Conservation (phyloP, 2,797 vertebrate species). For the Lemur catta region DNA sequence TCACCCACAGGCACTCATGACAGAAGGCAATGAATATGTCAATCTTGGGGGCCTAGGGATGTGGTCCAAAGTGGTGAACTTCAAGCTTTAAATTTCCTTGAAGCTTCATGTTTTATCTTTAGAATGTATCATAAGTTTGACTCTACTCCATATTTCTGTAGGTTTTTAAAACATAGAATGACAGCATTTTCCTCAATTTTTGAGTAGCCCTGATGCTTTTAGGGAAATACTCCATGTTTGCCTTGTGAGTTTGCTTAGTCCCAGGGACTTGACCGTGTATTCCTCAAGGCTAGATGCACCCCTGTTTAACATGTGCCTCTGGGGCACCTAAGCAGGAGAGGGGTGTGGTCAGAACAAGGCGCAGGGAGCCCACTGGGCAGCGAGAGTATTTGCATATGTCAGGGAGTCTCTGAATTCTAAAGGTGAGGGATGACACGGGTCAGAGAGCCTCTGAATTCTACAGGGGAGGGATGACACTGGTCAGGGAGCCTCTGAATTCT, state of each 20-base stretch:
- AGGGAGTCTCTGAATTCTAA: too few relatives aligned
- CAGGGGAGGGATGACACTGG: not conserved
- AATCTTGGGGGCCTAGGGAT: not conserved
- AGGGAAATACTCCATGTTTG: not conserved
- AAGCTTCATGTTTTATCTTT: not conserved
- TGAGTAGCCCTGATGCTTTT: not conserved
- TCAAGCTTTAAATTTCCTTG: not conserved
- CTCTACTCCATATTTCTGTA: not conserved
- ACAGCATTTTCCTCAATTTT: not conserved
- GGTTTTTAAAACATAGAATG: not conserved
- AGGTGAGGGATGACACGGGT: fast-evolving
- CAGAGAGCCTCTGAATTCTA: not conserved
- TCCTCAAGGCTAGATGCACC: not conserved
- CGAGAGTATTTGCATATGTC: not conserved
- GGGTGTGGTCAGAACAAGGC: not conserved
- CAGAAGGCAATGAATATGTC: not conserved
- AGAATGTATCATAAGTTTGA: not conserved
- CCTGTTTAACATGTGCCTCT: not conserved
- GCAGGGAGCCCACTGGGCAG: not conserved
- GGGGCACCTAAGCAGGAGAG: not conserved
- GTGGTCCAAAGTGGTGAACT: not conserved
- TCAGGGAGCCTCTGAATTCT: too few relatives aligned
- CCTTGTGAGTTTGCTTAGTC: not conserved
- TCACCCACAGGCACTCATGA: too few relatives aligned
- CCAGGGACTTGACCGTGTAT: not conserved